Percentiles rank a stretch among this genome's conserved stretches.
These are phyloP conservation scores for Diplazon laetatorius DNA, from an alignment of 2,888 invertebrate genomes.

Conservation along the genomic window DNA sequence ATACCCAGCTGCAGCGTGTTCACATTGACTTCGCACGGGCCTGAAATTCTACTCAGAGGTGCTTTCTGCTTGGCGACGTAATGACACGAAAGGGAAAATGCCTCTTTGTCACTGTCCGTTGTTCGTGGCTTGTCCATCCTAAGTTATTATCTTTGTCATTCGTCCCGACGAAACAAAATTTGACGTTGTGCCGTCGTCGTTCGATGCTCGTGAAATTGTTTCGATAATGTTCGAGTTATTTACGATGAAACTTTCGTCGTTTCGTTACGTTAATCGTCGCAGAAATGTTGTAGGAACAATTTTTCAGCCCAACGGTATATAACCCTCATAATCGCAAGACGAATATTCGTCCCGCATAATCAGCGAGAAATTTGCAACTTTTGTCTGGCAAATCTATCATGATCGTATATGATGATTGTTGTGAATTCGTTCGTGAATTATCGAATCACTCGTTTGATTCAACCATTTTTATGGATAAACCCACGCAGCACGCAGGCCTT, in stretches of 20 bases:
- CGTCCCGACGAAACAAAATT: background rate
- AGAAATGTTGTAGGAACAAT: no score
- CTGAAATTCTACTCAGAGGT: constrained; percentile 70
- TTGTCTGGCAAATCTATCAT: background rate
- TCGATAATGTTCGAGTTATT: background rate
- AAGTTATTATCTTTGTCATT: constrained; percentile 26
- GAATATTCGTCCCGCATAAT: background rate
- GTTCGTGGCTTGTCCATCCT: constrained; percentile 65
- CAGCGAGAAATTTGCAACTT: background rate
- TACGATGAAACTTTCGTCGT: background rate
- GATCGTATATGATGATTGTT: background rate
- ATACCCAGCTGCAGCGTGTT: constrained; percentile 71
- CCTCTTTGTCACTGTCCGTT: constrained; percentile 51
- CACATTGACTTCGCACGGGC: constrained; percentile 72
- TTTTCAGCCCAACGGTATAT: background rate
- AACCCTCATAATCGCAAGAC: background rate
- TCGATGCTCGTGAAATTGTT: background rate
- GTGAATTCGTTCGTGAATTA: background rate
- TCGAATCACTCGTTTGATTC: background rate
- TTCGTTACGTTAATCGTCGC: background rate
- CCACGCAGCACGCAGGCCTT: constrained; percentile 1
- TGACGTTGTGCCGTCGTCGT: no score
- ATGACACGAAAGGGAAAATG: constrained; percentile 59
- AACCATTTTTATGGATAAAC: no score
- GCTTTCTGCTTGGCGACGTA: constrained; percentile 73